Base-by-base conservation (phyloP, 2,113 vertebrate species). In the Erinaceus europaeus region DNA sequence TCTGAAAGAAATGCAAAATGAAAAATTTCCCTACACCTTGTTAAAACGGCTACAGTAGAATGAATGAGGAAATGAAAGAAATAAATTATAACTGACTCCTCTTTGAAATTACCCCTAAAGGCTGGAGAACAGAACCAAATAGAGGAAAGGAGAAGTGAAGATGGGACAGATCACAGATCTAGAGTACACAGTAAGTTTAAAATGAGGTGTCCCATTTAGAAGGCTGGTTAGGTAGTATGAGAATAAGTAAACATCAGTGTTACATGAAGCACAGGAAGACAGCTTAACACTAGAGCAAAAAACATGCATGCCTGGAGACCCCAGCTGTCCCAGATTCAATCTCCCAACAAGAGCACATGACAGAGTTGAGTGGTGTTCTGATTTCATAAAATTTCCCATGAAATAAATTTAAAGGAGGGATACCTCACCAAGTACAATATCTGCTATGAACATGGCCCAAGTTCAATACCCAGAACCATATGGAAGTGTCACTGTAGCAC, bases 1-100 rank as follows among this genome's bases (percentile, higher is more conserved):
- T 95, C 95, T 95, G 91, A 95, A 95, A 95, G 78, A 95, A 89
- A 95, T 78, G 42, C 84, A 86, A 93, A 90, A 77, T 77, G 38
- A 75, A 94, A 90, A 91, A 75, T 57, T 83, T 44, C 74, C 50
- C 90, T 89, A 77, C 53, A 73, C 73, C 38, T 55, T 86, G 34
- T 29, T 90, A 40, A 93, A 84, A 91, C 59, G 84, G 14, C 59
- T 87, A 87, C 3, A 90, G 48, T 14, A 90, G n/a, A 88, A 81
- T 65, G 48, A 94, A 27, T 65, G 48, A 94, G 27, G 61, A 80
- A 73, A 86, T 75, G 34, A 88, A 40, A 88, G 38, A 81, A 14
- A 86, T 21, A 88, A 83, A 76, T 85, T 53, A 90, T 44, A 52
- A 18, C 79, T 48, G 62, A 75, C 27, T 85, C 15, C 68, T 42